A percentile compares a stretch with the other conserved stretches of the same genome.
Evolutionary conservation across 2,797 vertebrate genomes (phyloP).

Genomic region (Crenichthys baileyi): DNA sequence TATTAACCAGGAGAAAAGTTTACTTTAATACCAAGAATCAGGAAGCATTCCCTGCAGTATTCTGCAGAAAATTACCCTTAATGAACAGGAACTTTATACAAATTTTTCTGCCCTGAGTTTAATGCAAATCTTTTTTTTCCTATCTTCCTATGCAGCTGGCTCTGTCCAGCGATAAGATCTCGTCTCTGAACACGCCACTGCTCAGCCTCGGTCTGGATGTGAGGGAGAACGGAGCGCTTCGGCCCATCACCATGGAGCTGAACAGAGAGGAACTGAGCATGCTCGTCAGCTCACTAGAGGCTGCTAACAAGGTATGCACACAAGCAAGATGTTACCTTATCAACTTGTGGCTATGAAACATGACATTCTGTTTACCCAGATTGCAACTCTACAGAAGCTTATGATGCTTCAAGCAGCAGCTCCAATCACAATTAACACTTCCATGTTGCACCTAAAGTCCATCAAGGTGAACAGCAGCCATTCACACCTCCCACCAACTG

Average conservation of each 20-base stretch:
- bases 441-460: not conserved
- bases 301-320: conserved; percentile 90
- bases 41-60: not conserved
- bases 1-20: not conserved
- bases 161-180: conserved; percentile 95
- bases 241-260: conserved; percentile 88
- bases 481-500: no score
- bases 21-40: no score
- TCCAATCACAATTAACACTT: not conserved
- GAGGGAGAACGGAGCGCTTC: conserved; percentile 83
- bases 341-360: not conserved
- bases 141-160: conserved; percentile 82
- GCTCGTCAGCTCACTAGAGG: conserved; percentile 90
- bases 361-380: not conserved
- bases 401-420: not conserved
- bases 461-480: not conserved
- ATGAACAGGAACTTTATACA: not conserved
- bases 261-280: conserved; percentile 90
- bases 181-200: conserved; percentile 90
- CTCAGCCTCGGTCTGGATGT: conserved; percentile 90
- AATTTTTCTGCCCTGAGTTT: not conserved
- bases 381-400: not conserved
- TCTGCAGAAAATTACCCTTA: not conserved
- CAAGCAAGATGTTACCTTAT: not conserved
- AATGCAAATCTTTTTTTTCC: not conserved